Evolutionary conservation across 1,140 invertebrate species (phyloP).

Genomic region (Drosophila varians): DNA sequence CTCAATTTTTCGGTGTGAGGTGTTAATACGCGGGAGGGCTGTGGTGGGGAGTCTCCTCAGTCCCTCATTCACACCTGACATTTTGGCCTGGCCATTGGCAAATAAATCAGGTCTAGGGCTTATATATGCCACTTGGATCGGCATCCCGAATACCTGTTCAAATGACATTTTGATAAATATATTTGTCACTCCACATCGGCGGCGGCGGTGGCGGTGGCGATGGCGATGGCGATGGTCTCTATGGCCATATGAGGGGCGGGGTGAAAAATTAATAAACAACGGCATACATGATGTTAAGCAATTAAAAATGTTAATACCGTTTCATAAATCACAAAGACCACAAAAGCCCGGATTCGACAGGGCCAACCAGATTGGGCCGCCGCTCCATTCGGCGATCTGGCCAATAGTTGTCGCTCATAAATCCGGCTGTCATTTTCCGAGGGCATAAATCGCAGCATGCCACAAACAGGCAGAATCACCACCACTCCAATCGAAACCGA

Average conservation of each 20-base stretch:
- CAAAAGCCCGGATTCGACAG: slow-evolving; percentile 50
- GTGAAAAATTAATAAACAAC: slow-evolving; percentile 82
- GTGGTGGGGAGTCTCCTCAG: background rate
- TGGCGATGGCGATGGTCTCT: background rate
- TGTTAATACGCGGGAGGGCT: slow-evolving; percentile 36
- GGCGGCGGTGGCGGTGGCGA: slow-evolving; percentile 13
- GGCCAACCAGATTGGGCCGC: slow-evolving; percentile 70
- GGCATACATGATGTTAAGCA: slow-evolving; percentile 82
- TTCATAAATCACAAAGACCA: slow-evolving; percentile 77
- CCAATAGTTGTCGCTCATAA: slow-evolving; percentile 81
- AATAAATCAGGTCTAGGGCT: slow-evolving; percentile 40
- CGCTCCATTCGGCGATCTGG: slow-evolving; percentile 54
- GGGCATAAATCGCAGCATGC: slow-evolving; percentile 55
- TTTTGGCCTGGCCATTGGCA: slow-evolving; percentile 32
- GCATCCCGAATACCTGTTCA: slow-evolving; percentile 51
- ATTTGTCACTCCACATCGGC: slow-evolving; percentile 68
- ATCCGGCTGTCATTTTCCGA: slow-evolving; percentile 59
- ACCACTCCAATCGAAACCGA: background rate
- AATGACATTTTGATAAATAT: slow-evolving; percentile 77
- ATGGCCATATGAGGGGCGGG: slow-evolving; percentile 27
- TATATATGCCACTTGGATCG: slow-evolving; percentile 17
- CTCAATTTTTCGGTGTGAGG: slow-evolving; percentile 44
- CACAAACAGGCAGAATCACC: slow-evolving; percentile 34
- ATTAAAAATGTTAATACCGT: slow-evolving; percentile 83
- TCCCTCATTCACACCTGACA: slow-evolving; percentile 31